Conservation (phyloP, 2,113 vertebrate species). For the Zosterops borbonicus region DNA sequence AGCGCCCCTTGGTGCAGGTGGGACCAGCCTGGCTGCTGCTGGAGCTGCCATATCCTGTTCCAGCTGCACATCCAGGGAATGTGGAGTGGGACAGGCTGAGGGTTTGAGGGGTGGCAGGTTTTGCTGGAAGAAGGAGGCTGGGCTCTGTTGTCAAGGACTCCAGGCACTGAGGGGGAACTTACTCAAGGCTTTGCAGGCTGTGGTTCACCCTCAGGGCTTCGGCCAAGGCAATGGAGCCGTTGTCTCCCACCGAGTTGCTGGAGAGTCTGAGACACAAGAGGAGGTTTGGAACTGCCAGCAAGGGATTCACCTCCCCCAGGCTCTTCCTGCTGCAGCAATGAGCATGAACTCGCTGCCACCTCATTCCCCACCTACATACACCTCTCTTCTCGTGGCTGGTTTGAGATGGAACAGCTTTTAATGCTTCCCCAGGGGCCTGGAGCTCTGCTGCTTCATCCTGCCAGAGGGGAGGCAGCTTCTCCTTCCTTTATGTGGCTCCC, state of each 20-base stretch:
- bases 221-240: constrained; percentile 81
- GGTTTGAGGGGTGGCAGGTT: neutral
- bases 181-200: constrained; percentile 86
- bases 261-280: constrained; percentile 77
- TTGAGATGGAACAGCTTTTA: neutral
- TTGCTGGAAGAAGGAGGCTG: neutral
- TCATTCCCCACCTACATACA: neutral
- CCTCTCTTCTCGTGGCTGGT: fast-evolving
- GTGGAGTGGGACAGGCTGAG: neutral
- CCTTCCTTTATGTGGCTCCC: fast-evolving
- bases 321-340: neutral
- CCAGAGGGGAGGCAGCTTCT: neutral
- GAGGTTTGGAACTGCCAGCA: neutral
- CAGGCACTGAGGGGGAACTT: constrained; percentile 13
- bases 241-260: constrained; percentile 87
- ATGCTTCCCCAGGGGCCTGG: neutral
- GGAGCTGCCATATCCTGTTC: neutral
- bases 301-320: neutral
- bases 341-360: neutral
- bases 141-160: neutral
- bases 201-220: constrained; percentile 86
- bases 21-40: neutral
- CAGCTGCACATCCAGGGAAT: neutral
- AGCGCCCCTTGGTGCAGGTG: neutral
- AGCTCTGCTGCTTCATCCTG: neutral